These are phyloP conservation scores for Anarrhichthys ocellatus DNA, from an alignment of 2,113 vertebrate genomes.

Conservation along the genomic window DNA sequence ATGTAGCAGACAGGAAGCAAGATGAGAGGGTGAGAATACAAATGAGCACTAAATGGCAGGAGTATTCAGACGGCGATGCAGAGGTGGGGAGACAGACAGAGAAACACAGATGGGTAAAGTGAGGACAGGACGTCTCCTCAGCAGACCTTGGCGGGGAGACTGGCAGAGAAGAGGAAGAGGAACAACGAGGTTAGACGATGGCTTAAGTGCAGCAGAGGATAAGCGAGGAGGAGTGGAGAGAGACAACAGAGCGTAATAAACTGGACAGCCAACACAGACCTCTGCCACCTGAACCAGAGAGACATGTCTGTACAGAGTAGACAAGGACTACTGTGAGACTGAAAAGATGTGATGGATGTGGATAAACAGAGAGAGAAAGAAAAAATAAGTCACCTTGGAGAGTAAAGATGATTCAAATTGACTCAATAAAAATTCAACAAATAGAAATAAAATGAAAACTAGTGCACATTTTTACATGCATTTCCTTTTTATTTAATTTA, in stretches of 20 bases:
- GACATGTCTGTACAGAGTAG: slow-evolving; percentile 1
- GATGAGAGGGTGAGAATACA: slow-evolving; percentile 59
- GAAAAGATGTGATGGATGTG: background rate
- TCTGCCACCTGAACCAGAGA: slow-evolving; percentile 34
- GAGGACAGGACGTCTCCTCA: slow-evolving; percentile 49
- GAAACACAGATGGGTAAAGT: slow-evolving; percentile 40
- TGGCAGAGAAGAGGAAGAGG: slow-evolving; percentile 12
- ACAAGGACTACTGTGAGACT: background rate
- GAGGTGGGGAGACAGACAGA: slow-evolving; percentile 8
- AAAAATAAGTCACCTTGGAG: background rate
- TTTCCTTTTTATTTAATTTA: background rate
- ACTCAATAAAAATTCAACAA: background rate
- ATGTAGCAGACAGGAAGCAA: slow-evolving; percentile 37
- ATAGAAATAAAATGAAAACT: background rate
- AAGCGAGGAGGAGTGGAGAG: background rate
- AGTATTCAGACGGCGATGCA: background rate
- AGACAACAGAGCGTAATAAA: slow-evolving; percentile 12
- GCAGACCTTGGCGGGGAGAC: slow-evolving; percentile 2
- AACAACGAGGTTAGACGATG: slow-evolving; percentile 13
- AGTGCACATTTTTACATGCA: background rate
- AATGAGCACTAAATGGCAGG: slow-evolving; percentile 61
- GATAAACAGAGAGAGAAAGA: background rate
- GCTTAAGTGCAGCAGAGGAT: background rate
- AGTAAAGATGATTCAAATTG: background rate
- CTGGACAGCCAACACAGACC: slow-evolving; percentile 27